A percentile compares a stretch with the other conserved stretches of the same genome.
Evolutionary conservation across 2,113 vertebrate genomes (phyloP).

Genomic region (Pterocles orientalis): DNA sequence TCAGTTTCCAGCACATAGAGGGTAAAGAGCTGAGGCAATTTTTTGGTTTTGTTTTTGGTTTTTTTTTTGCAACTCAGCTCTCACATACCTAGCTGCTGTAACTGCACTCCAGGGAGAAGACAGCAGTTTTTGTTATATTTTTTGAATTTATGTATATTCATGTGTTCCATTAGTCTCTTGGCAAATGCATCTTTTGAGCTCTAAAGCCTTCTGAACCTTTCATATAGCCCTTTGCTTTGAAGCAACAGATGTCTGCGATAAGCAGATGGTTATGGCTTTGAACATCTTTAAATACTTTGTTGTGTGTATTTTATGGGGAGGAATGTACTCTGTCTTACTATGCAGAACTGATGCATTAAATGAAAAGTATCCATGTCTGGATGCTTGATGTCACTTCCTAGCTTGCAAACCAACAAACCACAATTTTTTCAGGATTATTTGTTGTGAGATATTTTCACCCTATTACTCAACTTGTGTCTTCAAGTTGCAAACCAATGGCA

Average conservation of each 20-base stretch:
- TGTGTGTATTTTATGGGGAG: conserved; percentile 14
- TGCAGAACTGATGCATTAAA: conserved; percentile 15
- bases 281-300: conserved; percentile 54
- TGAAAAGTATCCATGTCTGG: conserved; percentile 18
- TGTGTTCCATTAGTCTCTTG: conserved; percentile 19
- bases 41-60: background rate
- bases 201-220: conserved; percentile 32
- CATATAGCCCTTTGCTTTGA: conserved; percentile 44
- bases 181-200: conserved; percentile 17
- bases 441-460: conserved; percentile 27
- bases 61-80: background rate
- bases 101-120: background rate
- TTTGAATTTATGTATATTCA: conserved; percentile 18
- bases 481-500: conserved; percentile 37
- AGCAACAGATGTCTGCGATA: conserved; percentile 53
- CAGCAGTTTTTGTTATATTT: conserved; percentile 16
- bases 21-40: background rate
- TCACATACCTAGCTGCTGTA: background rate
- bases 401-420: conserved; percentile 15
- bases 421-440: conserved; percentile 15
- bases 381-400: conserved; percentile 24
- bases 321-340: conserved; percentile 12
- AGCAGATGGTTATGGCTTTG: conserved; percentile 38
- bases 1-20: background rate
- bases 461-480: conserved; percentile 54